Evolutionary conservation across 1,140 invertebrate species (phyloP), one percentile per base, ranked within the genome.

Genomic region (Drosophila athabasca): DNA sequence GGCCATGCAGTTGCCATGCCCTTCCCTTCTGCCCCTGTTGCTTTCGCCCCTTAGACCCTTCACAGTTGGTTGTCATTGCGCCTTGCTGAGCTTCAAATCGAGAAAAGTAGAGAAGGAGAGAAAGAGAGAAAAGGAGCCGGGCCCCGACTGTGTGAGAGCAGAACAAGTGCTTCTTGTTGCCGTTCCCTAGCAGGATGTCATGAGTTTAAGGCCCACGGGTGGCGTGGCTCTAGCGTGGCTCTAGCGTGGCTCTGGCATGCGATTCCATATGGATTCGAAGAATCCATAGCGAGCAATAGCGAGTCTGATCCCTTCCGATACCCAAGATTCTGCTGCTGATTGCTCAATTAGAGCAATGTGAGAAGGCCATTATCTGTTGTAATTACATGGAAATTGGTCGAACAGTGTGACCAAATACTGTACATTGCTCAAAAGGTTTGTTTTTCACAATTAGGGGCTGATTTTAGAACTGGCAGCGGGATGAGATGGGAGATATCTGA

Each of bases 1-100:
- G 82, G 78, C 62, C 54, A 41, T 48, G 58, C 44, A 66, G 31
- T 60, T 57, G 22, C 17, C 17, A 19, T 19, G 17, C 17, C 17
- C 17, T 19, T 19, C 17, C 17, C 17, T 60, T 43, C 29, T 60
- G 22, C 49, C 54, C 35, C 64, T 58, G 60, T 57, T 76, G 22
- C 41, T 58, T 43, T 65, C 69, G 39, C 8, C 61, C 39, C 45
- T 73, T 53, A 46, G 64, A 64, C 75, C 61, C 83, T 78, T 87
- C 82, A 87, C 82, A 79, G 82, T 85, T 82, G 82, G 82, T 67
- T 60, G 69, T 62, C 81, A 62, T 52, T 62, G 79, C 62, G 49
- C 57, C 80, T 84, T 66, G 80, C 80, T 79, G 80, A 68, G 80
- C 79, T 72, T 79, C 46, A 43, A 58, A 57, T 19, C 17, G 17